These are phyloP conservation scores for Plectropomus leopardus DNA, from an alignment of 2,113 vertebrate genomes.

Conservation along the genomic window DNA sequence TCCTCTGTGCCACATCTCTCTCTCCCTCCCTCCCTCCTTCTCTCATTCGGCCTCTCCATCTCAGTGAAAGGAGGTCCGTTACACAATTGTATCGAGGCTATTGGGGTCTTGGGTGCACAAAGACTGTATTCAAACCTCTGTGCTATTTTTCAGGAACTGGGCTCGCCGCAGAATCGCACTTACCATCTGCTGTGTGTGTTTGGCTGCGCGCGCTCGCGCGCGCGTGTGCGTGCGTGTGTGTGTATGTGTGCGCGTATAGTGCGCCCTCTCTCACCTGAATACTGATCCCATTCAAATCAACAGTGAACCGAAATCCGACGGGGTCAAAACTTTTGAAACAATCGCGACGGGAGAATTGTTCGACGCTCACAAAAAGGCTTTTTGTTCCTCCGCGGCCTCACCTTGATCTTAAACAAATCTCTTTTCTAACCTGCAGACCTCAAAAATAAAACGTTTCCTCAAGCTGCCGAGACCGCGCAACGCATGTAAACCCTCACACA, in stretches of 20 bases:
- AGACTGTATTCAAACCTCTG: slow-evolving; percentile 71
- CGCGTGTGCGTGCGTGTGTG: slow-evolving; percentile 18
- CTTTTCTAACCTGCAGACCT: slow-evolving; percentile 18
- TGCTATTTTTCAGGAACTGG: slow-evolving; percentile 65
- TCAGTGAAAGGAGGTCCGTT: slow-evolving; percentile 68
- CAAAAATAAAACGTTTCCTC: slow-evolving; percentile 29
- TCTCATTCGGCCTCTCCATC: slow-evolving; percentile 24
- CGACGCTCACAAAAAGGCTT: neutral
- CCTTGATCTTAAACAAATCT: slow-evolving; percentile 27
- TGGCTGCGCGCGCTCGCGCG: slow-evolving; percentile 16
- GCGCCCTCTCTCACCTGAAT: slow-evolving; percentile 45
- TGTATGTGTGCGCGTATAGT: slow-evolving; percentile 3
- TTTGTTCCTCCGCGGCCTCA: neutral
- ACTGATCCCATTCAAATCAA: slow-evolving; percentile 51
- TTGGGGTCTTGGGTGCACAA: slow-evolving; percentile 68
- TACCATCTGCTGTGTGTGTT: slow-evolving; percentile 61
- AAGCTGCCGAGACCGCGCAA: slow-evolving; percentile 34
- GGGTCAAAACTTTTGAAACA: slow-evolving; percentile 50
- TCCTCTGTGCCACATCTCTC: slow-evolving; percentile 22
- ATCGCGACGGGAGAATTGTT: slow-evolving; percentile 1
- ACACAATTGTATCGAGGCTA: slow-evolving; percentile 67
- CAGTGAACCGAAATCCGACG: slow-evolving; percentile 12
- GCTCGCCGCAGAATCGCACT: slow-evolving; percentile 54
- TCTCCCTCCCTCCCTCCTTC: neutral
- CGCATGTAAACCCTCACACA: slow-evolving; percentile 1